Conservation (phyloP, 2,888 invertebrate genomes). For the Pheosia tremula region DNA sequence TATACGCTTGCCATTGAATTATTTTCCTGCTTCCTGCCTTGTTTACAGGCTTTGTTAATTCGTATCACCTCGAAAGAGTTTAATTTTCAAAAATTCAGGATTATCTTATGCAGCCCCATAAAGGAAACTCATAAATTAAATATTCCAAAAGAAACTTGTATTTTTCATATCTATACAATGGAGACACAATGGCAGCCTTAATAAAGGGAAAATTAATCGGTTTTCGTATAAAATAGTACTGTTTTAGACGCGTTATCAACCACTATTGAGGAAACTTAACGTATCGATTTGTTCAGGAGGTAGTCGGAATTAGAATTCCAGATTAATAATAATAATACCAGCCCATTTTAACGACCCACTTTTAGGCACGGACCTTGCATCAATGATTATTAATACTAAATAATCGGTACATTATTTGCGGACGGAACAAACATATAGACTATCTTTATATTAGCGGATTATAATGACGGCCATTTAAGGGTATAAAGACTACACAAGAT, state of each 20-base stretch:
- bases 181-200: background rate
- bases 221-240: background rate
- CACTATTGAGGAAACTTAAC: constrained; percentile 1
- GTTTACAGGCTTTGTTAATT: constrained; percentile 36
- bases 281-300: background rate
- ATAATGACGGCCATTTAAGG: too few species aligned
- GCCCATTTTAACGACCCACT: too few species aligned
- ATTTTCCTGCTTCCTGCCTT: constrained; percentile 44
- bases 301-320: background rate
- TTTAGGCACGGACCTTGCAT: too few species aligned
- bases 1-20: constrained; percentile 39
- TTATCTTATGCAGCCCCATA: constrained; percentile 26
- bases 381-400: too few species aligned
- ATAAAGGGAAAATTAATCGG: background rate
- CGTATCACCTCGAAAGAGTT: constrained; percentile 18
- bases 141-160: background rate
- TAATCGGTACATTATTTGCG: too few species aligned
- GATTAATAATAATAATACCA: too few species aligned
- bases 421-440: too few species aligned
- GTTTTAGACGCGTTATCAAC: background rate
- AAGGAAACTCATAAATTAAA: background rate
- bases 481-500: too few species aligned
- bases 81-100: constrained; percentile 26
- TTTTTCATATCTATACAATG: background rate
- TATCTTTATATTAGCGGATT: too few species aligned